Percentiles rank a stretch among this genome's conserved stretches.
phyloP scores from a whole-genome alignment of 1,140 invertebrate species.

The Drosophila auraria region DNA sequence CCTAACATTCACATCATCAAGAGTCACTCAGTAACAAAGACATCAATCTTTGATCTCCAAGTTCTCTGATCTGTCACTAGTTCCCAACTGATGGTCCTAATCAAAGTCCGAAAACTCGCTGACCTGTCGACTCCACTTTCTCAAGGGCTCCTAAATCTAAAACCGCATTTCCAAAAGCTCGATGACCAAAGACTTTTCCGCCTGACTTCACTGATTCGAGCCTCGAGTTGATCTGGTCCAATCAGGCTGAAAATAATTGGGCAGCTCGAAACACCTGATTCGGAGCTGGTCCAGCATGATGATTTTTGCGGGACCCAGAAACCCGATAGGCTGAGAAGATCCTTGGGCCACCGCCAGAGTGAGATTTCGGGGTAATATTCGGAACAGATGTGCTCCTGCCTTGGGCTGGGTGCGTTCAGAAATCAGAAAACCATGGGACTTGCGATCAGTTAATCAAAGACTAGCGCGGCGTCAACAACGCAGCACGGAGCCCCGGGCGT shows the following conservation, averaged over 20 bases:
- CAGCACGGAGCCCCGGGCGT: slow-evolving; percentile 12
- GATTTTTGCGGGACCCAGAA: slow-evolving; percentile 24
- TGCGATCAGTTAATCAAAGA: slow-evolving; percentile 78
- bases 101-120: slow-evolving; percentile 14
- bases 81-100: background rate
- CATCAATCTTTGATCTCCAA: background rate
- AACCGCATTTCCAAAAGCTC: slow-evolving; percentile 40
- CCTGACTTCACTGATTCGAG: slow-evolving; percentile 50
- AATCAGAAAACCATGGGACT: background rate
- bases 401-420: background rate
- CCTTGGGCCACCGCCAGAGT: slow-evolving; percentile 48
- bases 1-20: background rate
- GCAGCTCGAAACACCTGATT: slow-evolving; percentile 66
- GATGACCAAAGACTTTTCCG: slow-evolving; percentile 45
- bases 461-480: slow-evolving; percentile 60
- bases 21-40: background rate
- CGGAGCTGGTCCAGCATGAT: slow-evolving; percentile 31
- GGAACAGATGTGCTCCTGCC: slow-evolving; percentile 44
- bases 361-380: slow-evolving; percentile 31
- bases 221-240: slow-evolving; percentile 52
- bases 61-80: background rate
- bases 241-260: slow-evolving; percentile 62
- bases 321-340: slow-evolving; percentile 77
- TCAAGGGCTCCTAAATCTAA: slow-evolving; percentile 6
- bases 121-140: slow-evolving; percentile 16